Conservation (phyloP, 2,113 vertebrate genomes). For the Pontoporia blainvillei region DNA sequence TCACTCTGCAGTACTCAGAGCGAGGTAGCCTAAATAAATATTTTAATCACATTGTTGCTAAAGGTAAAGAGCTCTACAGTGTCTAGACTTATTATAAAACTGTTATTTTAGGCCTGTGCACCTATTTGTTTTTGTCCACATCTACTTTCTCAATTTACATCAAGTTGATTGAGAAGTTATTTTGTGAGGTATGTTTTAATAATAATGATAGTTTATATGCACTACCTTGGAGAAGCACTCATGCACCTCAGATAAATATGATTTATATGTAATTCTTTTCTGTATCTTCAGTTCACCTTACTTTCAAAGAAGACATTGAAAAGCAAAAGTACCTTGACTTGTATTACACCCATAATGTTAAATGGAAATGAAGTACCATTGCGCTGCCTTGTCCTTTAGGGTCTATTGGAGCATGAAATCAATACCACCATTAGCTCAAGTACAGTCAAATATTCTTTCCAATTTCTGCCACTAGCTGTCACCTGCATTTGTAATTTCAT, state of each 20-base stretch:
- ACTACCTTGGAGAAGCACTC: neutral
- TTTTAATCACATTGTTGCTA: neutral
- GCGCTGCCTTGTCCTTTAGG: constrained; percentile 13
- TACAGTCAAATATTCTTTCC: constrained; percentile 1
- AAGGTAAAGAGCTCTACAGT: neutral
- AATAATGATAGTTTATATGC: neutral
- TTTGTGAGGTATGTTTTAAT: neutral
- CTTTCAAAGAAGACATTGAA: neutral
- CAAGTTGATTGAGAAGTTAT: neutral
- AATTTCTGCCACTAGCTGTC: constrained; percentile 9
- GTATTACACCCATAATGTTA: neutral
- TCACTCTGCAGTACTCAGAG: neutral
- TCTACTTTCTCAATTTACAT: neutral
- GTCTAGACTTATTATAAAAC: neutral
- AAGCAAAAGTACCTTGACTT: neutral
- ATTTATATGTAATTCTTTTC: neutral
- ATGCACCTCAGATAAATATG: neutral
- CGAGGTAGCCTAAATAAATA: neutral
- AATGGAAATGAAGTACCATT: constrained; percentile 35
- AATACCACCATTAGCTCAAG: constrained; percentile 8
- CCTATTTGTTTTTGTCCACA: neutral
- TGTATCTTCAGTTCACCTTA: neutral
- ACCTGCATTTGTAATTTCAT: neutral
- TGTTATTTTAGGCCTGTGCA: neutral
- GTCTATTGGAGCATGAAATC: constrained; percentile 41